Evolutionary conservation across 2,888 invertebrate genomes (phyloP).

Genomic region (Coelinius sp.): DNA sequence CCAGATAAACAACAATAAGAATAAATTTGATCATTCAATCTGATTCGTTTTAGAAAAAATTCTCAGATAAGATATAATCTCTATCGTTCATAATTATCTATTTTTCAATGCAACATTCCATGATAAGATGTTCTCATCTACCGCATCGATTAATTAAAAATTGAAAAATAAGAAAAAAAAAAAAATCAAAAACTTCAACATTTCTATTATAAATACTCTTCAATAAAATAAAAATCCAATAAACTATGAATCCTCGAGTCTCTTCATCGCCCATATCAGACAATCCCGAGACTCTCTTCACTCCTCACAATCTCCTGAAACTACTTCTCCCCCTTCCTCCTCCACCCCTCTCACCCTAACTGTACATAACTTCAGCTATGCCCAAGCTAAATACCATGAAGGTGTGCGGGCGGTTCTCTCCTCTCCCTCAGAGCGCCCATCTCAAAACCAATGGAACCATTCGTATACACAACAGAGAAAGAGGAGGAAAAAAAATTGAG

Average conservation of each 20-base stretch:
- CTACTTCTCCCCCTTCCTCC: background rate
- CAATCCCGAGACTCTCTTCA: slow-evolving; percentile 9
- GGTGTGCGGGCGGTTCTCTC: slow-evolving; percentile 46
- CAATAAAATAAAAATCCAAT: background rate
- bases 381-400: slow-evolving; percentile 60
- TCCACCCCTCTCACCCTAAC: slow-evolving; percentile 50
- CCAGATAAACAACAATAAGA: no score
- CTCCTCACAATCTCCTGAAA: slow-evolving; percentile 29
- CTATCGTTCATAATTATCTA: no score
- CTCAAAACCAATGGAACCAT: slow-evolving; percentile 7
- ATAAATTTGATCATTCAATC: no score
- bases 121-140: no score
- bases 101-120: no score
- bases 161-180: background rate
- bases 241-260: slow-evolving; percentile 14
- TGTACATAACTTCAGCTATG: slow-evolving; percentile 67
- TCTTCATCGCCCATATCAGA: slow-evolving; percentile 16
- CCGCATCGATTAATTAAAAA: background rate
- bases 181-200: background rate
- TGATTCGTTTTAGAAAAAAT: no score
- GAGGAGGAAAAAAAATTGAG: slow-evolving; percentile 26
- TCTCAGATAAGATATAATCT: no score
- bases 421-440: background rate
- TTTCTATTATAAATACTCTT: background rate
- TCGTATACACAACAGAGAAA: background rate